Percentiles rank a stretch among this genome's conserved stretches.
phyloP scores from a whole-genome alignment of 2,797 vertebrate species.

The Vireo griseus region DNA sequence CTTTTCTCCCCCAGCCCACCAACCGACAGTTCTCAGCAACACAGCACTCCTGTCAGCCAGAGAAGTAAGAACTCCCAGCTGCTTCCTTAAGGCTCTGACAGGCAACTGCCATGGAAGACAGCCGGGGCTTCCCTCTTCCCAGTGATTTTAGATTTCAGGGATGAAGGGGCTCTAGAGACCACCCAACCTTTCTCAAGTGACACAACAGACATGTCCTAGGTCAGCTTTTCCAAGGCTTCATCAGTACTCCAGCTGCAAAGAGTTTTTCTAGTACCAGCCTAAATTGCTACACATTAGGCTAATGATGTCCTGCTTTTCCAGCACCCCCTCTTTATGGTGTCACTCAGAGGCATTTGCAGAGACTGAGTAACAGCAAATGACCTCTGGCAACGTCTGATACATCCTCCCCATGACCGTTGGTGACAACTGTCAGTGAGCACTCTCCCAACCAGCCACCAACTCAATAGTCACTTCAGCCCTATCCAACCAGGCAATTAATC shows the following conservation, averaged over 20 bases:
- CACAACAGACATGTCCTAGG: background rate
- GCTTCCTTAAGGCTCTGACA: background rate
- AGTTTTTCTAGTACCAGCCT: background rate
- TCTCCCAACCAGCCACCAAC: background rate
- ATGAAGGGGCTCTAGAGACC: background rate
- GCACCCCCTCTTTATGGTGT: background rate
- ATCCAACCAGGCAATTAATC: background rate
- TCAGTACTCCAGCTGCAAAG: background rate
- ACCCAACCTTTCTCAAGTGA: background rate
- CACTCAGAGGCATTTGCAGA: background rate
- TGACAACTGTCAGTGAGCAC: background rate
- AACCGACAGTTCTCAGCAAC: background rate
- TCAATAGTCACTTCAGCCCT: background rate
- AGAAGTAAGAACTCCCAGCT: background rate
- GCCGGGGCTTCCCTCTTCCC: fast-evolving
- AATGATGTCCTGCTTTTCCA: background rate
- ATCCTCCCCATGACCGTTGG: background rate
- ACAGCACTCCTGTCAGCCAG: background rate
- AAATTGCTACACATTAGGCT: background rate
- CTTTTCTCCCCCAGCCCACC: background rate
- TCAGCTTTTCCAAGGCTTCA: background rate
- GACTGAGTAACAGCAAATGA: background rate
- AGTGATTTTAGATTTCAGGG: background rate
- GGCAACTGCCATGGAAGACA: background rate
- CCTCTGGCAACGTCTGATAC: background rate